Conservation (phyloP, 2,797 vertebrate genomes). For the Eupleurogrammus muticus region DNA sequence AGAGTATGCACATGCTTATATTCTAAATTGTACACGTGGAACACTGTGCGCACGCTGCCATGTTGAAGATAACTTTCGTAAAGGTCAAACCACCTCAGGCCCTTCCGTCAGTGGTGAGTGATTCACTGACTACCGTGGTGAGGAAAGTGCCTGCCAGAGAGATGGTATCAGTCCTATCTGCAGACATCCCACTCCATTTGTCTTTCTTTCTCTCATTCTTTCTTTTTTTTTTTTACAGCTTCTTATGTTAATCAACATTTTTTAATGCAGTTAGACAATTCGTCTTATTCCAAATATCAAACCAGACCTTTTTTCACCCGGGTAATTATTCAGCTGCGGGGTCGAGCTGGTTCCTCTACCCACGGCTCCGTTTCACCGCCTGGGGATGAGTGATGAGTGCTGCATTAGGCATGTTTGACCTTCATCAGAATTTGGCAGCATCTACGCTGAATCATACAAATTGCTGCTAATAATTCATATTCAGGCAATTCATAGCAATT, state of each 20-base stretch:
- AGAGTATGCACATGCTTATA: neutral
- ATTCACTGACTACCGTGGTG: slow-evolving; percentile 49
- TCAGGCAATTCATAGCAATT: slow-evolving; percentile 1
- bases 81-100: slow-evolving; percentile 23
- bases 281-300: slow-evolving; percentile 25
- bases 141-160: slow-evolving; percentile 48
- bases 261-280: slow-evolving; percentile 17
- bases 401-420: slow-evolving; percentile 23
- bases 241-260: slow-evolving; percentile 35
- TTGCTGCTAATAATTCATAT: slow-evolving; percentile 31
- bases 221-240: slow-evolving; percentile 1
- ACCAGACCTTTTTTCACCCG: slow-evolving; percentile 36
- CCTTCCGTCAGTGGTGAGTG: slow-evolving; percentile 36
- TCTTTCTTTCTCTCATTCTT: slow-evolving; percentile 29
- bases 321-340: slow-evolving; percentile 38
- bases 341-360: slow-evolving; percentile 55
- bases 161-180: slow-evolving; percentile 63
- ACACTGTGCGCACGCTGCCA: slow-evolving; percentile 13
- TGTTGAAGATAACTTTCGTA: slow-evolving; percentile 16
- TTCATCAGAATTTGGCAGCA: slow-evolving; percentile 24
- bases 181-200: slow-evolving; percentile 39
- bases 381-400: slow-evolving; percentile 56
- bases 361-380: slow-evolving; percentile 50
- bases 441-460: slow-evolving; percentile 29
- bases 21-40: neutral